Base-by-base conservation (phyloP, 2,113 vertebrate genomes). In the Psammodynastes pulverulentus region DNA sequence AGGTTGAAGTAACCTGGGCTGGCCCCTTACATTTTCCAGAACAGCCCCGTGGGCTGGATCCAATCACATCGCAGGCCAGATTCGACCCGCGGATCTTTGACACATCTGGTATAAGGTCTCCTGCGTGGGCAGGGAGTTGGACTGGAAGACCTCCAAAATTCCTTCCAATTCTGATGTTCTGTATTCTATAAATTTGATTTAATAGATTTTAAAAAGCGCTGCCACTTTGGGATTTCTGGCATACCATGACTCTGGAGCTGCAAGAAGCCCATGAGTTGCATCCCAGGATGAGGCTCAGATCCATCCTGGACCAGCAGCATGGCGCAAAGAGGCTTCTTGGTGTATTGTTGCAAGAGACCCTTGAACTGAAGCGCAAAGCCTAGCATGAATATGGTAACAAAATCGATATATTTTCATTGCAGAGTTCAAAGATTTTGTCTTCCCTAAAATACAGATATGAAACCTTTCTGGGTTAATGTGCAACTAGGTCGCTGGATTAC, bases 361-460 rank as follows among this genome's bases (percentile, higher is more conserved):
- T 26, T n/a, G 10, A 62, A 10, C 26, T 62, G 10, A 29, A 62
- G 29, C n/a, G 58, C 24, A 58, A 58, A 58, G 56, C 24, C 56
- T 10, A 58, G 9, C 26, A 29, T 29, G 26, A 62, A 54, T 15
- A 17, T 21, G 34, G 21, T 89, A 91, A 91, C 56, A 13, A 87
- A 58, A 89, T 39, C 91, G 85, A 79, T 58, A 53, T 9, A 0
- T 72, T 26, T 45, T 56, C 45, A 29, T 49, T 89, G 86, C 79
- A 86, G 92, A 92, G 93, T 87, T 90, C 1, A 67, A 87, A 51
- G 56, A 88, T 43, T 88, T 91, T 19, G 43, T 84, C 9, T 0
- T 92, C 43, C 79, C 90, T 45, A 26, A 92, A 94, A 84, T 12
- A 26, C 56, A n/a, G 26, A 91, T 94, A 79, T n/a, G 13, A 58